Conservation (phyloP, 2,113 vertebrate genomes). For the Scomber scombrus region DNA sequence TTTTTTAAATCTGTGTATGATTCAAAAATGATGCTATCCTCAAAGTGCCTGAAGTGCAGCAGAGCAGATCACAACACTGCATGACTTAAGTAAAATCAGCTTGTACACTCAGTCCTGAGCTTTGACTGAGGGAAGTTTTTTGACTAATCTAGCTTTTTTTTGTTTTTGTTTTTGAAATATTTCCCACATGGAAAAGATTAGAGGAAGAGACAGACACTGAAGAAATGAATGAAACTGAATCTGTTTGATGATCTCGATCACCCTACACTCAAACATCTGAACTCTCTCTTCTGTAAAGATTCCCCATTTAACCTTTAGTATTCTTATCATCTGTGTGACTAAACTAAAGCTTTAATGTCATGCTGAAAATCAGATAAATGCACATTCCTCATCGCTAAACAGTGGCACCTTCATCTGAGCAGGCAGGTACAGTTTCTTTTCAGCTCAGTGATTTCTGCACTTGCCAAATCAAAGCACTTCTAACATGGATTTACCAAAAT, state of each 20-base stretch:
- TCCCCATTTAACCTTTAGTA: neutral
- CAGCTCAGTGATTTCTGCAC: conserved; percentile 42
- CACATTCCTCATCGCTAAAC: conserved; percentile 14
- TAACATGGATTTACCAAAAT: conserved; percentile 50
- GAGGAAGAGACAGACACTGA: neutral
- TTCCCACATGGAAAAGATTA: neutral
- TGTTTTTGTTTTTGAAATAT: neutral
- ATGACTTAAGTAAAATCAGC: conserved; percentile 5
- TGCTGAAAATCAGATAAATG: neutral
- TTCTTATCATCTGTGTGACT: neutral
- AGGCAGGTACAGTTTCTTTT: conserved; percentile 13
- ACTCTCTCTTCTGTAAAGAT: neutral
- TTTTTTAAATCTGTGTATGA: neutral
- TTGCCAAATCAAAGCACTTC: conserved; percentile 26
- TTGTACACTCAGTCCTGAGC: neutral
- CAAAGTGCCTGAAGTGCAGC: conserved; percentile 33
- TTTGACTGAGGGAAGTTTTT: neutral
- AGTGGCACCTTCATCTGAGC: neutral
- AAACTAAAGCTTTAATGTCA: neutral
- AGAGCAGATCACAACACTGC: conserved; percentile 40
- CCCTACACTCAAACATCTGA: neutral
- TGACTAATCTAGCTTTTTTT: neutral
- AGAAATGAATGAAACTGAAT: neutral
- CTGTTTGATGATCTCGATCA: conserved; percentile 7
- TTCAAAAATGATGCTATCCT: neutral